A percentile compares a stretch with the other conserved stretches of the same genome.
Evolutionary conservation across 1,140 invertebrate species (phyloP).

Genomic region (Apocrypta bakeri): DNA sequence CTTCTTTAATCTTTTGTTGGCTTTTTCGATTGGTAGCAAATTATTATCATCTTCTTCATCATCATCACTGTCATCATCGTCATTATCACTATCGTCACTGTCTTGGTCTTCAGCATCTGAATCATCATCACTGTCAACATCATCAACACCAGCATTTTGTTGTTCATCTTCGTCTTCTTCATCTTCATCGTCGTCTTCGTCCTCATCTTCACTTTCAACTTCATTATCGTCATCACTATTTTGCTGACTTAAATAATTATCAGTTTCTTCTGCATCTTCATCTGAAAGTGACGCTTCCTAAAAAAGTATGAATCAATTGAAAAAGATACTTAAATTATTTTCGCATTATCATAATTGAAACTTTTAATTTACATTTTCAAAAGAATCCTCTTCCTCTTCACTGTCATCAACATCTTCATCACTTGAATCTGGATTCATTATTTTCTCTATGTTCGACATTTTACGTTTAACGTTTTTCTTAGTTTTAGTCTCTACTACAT

Average conservation of each 20-base stretch:
- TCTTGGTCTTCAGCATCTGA: conserved; percentile 74
- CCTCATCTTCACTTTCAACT: conserved; percentile 68
- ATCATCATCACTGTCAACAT: conserved; percentile 74
- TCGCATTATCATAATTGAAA: neutral
- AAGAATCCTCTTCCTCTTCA: conserved; percentile 20
- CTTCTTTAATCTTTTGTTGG: conserved; percentile 84
- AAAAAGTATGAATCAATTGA: neutral
- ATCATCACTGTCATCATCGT: conserved; percentile 67
- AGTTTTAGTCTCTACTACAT: conserved; percentile 36
- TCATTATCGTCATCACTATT: conserved; percentile 65
- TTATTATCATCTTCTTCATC: conserved; percentile 78
- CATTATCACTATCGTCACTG: conserved; percentile 61
- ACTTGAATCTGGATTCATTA: neutral
- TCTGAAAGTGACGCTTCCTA: conserved; percentile 27
- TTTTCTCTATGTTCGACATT: conserved; percentile 28
- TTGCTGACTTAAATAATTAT: conserved; percentile 46
- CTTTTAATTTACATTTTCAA: neutral
- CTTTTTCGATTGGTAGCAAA: conserved; percentile 90
- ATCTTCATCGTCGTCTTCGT: conserved; percentile 69
- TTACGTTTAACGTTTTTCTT: conserved; percentile 43
- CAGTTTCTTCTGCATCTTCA: conserved; percentile 42
- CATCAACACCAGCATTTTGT: conserved; percentile 64
- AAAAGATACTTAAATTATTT: neutral
- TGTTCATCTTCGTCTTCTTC: conserved; percentile 68
- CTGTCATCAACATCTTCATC: conserved; percentile 7